Evolutionary conservation across 2,888 invertebrate species (phyloP), one percentile per base, ranked within the genome.

Genomic region (Euphydryas editha): DNA sequence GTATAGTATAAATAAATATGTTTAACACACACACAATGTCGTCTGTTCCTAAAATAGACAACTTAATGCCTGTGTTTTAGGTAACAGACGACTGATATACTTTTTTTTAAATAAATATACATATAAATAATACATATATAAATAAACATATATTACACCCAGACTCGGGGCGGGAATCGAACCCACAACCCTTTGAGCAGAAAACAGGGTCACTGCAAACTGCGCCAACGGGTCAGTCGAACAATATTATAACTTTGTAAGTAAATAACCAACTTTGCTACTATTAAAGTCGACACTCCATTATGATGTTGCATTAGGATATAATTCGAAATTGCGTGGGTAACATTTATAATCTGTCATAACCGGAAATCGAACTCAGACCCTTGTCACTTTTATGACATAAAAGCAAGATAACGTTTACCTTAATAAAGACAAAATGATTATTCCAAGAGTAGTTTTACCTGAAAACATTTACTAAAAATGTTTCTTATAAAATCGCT

Each of bases 291-390:
- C 13, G 8, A 39, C 8, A 2, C 39, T 11, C 39, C 11, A 39
- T 36, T 7, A 7, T 36, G 39, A 18, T 47, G 18, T 18, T 1
- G 8, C 11, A 2, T 13, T 18, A 20, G 5, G 20, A 49, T 15
- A 21, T 21, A 49, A 46, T 7, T 10, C 17, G 8, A 10, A 17
- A 46, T 5, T 17, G 1, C 8, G 17, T 10, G 13, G 15, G 20
- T 21, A 49, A 49, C 49, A 44, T 44, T n/a, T 49, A 49, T 21
- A 21, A 21, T 49, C 49, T 49, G 49, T 21, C 49, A 49, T 18
- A 11, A 49, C 49, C 18, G 49, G 49, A 49, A 49, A 49, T 49
- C 21, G 21, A 21, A 49, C 21, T 8, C 15, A 13, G 49, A 49
- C 49, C 21, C 49, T 49, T 49, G 49, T 49, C 49, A 49, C 21